Percentiles rank a stretch among this genome's conserved stretches.
phyloP scores from a whole-genome alignment of 1,140 invertebrate species.

The Neodiprion pinetum region DNA sequence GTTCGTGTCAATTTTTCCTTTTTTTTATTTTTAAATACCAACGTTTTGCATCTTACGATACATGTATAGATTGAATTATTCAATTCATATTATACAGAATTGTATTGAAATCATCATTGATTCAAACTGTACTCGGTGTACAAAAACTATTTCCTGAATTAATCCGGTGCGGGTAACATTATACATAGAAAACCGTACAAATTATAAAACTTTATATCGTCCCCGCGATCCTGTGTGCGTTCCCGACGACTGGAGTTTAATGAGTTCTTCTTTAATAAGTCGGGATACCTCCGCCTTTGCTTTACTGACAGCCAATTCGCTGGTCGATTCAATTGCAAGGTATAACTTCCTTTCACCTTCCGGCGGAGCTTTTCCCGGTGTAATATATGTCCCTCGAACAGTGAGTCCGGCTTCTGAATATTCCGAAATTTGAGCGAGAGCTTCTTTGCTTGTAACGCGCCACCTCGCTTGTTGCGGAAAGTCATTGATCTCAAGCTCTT shows the following conservation, averaged over 20 bases:
- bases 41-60: conserved; percentile 6
- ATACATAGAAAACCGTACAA: conserved; percentile 14
- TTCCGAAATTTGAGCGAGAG: conserved; percentile 96
- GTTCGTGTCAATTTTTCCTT: neutral
- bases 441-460: conserved; percentile 98
- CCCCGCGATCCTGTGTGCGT: conserved; percentile 90
- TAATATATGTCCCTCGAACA: conserved; percentile 96
- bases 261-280: conserved; percentile 96
- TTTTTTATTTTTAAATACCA: conserved; percentile 12
- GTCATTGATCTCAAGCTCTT: conserved; percentile 99
- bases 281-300: conserved; percentile 98
- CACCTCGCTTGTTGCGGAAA: conserved; percentile 98
- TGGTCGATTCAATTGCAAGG: conserved; percentile 98
- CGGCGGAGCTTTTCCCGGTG: conserved; percentile 84
- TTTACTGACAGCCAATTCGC: conserved; percentile 95
- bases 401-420: conserved; percentile 99
- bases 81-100: neutral
- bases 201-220: conserved; percentile 93
- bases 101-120: neutral
- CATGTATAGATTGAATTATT: neutral
- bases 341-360: conserved; percentile 98
- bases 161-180: neutral
- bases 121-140: neutral
- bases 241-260: conserved; percentile 88
- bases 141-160: neutral